Base-by-base conservation (phyloP, 2,888 invertebrate species). In the Microdon myrmicae region DNA sequence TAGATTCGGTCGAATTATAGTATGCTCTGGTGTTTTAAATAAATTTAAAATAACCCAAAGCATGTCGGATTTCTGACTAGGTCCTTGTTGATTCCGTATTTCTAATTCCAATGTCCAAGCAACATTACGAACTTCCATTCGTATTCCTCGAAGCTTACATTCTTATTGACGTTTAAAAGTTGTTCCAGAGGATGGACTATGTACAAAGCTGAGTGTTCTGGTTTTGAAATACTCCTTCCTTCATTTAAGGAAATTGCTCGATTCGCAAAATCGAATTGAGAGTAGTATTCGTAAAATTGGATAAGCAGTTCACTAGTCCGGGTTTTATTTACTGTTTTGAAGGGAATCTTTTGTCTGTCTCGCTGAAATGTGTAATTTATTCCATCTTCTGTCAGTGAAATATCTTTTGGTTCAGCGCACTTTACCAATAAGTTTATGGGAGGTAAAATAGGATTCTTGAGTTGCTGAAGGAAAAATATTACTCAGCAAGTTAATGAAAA, bases 101-200 rank as follows among this genome's bases (percentile, higher is more conserved):
- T 82, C 79, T 0, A 85, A 83, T 70, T 89, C 88, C 5, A 91
- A 72, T 19, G 83, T 77, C 90, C 90, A 90, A 1, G 87, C 86
- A 0, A 90, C 90, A 71, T 87, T 87, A 41, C 86, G 82, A 0
- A 87, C 81, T 73, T 88, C 87, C 23, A 82, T 74, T 67, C 83
- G 84, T 12, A 92, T 77, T 94, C 92, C 54, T 87, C 87, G 3
- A 81, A 74, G 54, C 86, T 90, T 0, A 96, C 89, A 74, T 95
- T 96, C 79, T 90, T 88, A 72, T 90, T 90, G 0, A 95, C 93
- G 77, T 96, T 96, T 16, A 93, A 77, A 0, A 84, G 78, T 53
- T 84, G 82, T 74, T 94, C 92, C 23, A 95, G 74, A 0, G 95
- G 95, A 81, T 96, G 96, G 4, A 89, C 85, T 68, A 95, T 90